Evolutionary conservation across 2,797 vertebrate genomes (phyloP), one percentile per base, ranked within the genome.

Genomic region (Morelia viridis): DNA sequence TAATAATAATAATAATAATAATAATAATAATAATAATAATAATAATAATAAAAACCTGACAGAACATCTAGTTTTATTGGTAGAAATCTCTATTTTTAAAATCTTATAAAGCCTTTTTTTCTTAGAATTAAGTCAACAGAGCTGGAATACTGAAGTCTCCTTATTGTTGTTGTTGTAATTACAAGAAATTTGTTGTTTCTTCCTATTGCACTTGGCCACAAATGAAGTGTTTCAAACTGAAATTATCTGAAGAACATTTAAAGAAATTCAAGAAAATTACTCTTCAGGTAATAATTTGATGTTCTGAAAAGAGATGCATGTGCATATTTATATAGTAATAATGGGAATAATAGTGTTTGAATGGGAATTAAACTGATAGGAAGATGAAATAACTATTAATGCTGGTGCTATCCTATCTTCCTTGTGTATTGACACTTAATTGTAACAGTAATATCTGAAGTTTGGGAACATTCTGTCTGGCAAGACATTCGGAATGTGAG

Each of bases 231-330:
- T 6, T 71, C 53, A 93, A 50, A 6, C 88, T 94, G 94, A 93
- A 94, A 92, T 11, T 22, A 17, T 1, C 83, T 46, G 9, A 46
- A 80, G 71, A 24, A 46, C 1, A 24, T 80, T 80, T 80, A 22
- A 80, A 80, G 41, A 41, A 53, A 41, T 68, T 68, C 24, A 46
- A 58, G 7, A 3, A 87, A 95, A 87, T 92, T 83, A 90, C 10
- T 46, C 65, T 53, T 2, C 3, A 24, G 83, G 87, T 93, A 95
- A 90, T 91, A 93, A 88, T 50, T 86, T 41, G 2, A 92, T 94
- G 93, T 92, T 1, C 46, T 92, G 76, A n/a, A 93, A 95, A 88
- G 2, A 62, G 92, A 91, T 71, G 10, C 62, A 91, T 24, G 1
- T 17, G 15, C 62, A 22, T 80, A 60, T 93, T 65, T 89, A 94